These are phyloP conservation scores for Melanchra persicariae DNA, from an alignment of 2,888 invertebrate genomes.

Conservation along the genomic window DNA sequence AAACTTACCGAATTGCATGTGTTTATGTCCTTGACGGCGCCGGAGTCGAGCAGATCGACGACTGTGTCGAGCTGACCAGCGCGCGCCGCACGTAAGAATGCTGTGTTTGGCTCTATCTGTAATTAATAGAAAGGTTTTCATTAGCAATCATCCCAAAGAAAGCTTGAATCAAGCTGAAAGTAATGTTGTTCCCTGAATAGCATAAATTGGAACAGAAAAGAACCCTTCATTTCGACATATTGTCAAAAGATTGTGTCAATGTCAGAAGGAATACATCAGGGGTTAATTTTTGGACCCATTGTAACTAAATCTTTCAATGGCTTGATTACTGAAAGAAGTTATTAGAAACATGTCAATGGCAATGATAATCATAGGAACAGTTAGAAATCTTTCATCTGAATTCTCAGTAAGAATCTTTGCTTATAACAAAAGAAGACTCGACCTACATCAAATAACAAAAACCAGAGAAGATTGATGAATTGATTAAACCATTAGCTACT, in stretches of 20 bases:
- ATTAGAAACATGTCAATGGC: no score
- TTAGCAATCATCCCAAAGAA: background rate
- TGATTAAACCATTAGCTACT: conserved; percentile 46
- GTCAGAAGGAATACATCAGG: background rate
- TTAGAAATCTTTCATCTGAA: no score
- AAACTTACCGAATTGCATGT: conserved; percentile 98
- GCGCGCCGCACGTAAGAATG: conserved; percentile 98
- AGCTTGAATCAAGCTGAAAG: background rate
- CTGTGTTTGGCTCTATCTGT: conserved; percentile 98
- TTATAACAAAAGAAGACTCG: background rate
- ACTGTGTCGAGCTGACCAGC: conserved; percentile 99
- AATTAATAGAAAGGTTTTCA: conserved; percentile 72
- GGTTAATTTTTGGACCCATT: background rate
- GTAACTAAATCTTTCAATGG: background rate
- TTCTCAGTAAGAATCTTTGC: conserved; percentile 1
- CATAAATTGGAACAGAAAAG: background rate
- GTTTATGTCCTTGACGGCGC: conserved; percentile 98
- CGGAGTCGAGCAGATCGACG: conserved; percentile 96
- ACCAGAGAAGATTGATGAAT: conserved; percentile 31
- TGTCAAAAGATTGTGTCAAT: background rate
- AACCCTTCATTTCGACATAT: background rate
- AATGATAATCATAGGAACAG: no score
- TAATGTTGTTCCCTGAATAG: fast-evolving
- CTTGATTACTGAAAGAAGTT: no score
- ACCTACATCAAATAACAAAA: conserved; percentile 2